A percentile compares a stretch with the other conserved stretches of the same genome.
Conservation (phyloP, 2,888 invertebrate genomes). For the Polia nebulosa region DNA sequence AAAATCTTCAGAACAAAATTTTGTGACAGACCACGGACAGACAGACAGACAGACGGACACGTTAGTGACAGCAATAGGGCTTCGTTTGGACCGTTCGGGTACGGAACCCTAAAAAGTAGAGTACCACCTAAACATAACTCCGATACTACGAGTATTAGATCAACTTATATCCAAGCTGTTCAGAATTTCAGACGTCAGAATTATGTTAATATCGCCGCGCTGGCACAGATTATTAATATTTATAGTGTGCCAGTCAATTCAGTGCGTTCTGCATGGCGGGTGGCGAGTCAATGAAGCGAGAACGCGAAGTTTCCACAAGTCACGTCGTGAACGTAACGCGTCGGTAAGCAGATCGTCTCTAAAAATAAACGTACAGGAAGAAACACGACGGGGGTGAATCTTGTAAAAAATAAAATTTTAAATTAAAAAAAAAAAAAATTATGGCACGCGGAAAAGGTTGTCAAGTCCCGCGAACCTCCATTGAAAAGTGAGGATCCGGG, state of each 20-base stretch:
- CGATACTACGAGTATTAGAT: conserved; percentile 13
- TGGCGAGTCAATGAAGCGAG: conserved; percentile 44
- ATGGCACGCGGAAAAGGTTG: too few species aligned
- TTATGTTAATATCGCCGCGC: conserved; percentile 38
- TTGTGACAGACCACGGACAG: too few species aligned
- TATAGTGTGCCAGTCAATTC: conserved; percentile 42
- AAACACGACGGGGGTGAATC: neutral
- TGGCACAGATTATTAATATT: conserved; percentile 53
- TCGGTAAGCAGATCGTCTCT: conserved; percentile 36
- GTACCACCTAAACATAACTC: too few species aligned
- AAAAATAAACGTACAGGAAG: neutral
- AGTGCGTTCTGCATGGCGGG: conserved; percentile 22
- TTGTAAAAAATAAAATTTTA: too few species aligned
- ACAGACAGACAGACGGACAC: too few species aligned
- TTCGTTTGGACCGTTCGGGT: too few species aligned
- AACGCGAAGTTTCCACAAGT: conserved; percentile 30
- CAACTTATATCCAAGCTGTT: conserved; percentile 13
- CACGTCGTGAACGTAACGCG: conserved; percentile 43
- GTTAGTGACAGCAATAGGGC: too few species aligned
- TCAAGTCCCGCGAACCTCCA: too few species aligned
- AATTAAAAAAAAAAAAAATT: too few species aligned
- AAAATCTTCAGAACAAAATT: too few species aligned
- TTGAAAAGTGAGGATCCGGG: too few species aligned
- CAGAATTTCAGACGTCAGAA: conserved; percentile 25
- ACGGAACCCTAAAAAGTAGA: too few species aligned